Evolutionary conservation across 2,888 invertebrate species (phyloP), one percentile per base, ranked within the genome.

Genomic region (Horisme vitalbata): DNA sequence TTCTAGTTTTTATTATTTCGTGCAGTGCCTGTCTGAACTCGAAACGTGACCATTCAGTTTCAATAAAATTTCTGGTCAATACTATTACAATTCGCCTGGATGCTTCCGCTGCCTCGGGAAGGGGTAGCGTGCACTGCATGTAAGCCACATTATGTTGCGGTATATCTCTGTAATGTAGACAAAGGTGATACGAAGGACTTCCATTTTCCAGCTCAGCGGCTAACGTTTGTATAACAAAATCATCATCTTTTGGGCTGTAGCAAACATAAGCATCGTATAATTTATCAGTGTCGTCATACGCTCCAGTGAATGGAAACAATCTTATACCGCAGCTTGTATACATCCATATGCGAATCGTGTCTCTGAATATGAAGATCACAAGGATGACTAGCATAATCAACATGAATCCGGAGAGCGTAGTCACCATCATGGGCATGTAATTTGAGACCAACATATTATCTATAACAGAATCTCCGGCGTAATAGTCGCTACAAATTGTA

Each of bases 211-310:
- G 86, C 72, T 96, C 96, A 51, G 95, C 94, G 47, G 95, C 96
- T 57, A 97, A 91, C 43, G 95, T 95, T 78, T 96, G 95, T 63
- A 96, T 92, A 41, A 97, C 97, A 84, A 96, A 97, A 76, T 95
- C 94, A 75, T 97, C 96, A 86, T 97, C 97, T 82, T 96, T 96
- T 48, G 95, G 95, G 71, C 96, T 96, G 90, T 98, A 98, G 71
- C 97, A 94, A 34, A 98, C 94, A 84, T 97, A 98, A 59, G 96
- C 97, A 85, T 98, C 98, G 90, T 96, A 97, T 50, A 96, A 91
- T 79, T 96, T 96, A 75, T 96, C 96, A 71, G 94, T 92, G 78
- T 96, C 95, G 75, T 95, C 96, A 80, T 92, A 93, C 45, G 92
- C 91, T 62, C 93, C 91, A 45, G 91, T 91, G 63, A 94, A 93